phyloP scores from a whole-genome alignment of 2,113 vertebrate species.

The Aphelocoma coerulescens region DNA sequence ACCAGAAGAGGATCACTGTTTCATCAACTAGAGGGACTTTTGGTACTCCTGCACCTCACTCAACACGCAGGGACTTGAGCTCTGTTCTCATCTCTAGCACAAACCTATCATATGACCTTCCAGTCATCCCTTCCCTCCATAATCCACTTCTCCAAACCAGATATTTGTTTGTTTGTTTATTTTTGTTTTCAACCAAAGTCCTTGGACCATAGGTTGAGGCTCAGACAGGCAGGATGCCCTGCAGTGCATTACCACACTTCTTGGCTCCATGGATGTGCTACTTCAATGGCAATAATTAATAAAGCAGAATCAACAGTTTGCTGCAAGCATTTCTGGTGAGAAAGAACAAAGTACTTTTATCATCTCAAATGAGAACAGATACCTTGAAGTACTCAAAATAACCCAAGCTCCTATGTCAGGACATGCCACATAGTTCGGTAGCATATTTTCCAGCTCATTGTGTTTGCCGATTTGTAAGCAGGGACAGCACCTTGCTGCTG shows the following conservation, averaged over 20 bases:
- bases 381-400: neutral
- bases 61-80: neutral
- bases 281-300: neutral
- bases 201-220: neutral
- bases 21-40: neutral
- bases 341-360: neutral
- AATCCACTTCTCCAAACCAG: neutral
- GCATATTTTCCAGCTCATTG: neutral
- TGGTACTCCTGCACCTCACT: neutral
- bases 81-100: neutral
- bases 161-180: neutral
- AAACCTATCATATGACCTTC: neutral
- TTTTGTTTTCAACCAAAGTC: neutral
- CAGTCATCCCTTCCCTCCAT: neutral
- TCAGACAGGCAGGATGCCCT: neutral
- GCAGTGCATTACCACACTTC: neutral
- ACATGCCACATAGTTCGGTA: neutral
- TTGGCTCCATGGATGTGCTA: neutral
- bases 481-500: neutral
- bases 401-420: neutral
- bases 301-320: conserved; percentile 4
- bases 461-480: neutral
- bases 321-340: neutral
- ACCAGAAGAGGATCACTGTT: neutral
- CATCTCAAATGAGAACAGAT: neutral